Evolutionary conservation across 2,113 vertebrate species (phyloP).

Genomic region (Lycaon pictus): DNA sequence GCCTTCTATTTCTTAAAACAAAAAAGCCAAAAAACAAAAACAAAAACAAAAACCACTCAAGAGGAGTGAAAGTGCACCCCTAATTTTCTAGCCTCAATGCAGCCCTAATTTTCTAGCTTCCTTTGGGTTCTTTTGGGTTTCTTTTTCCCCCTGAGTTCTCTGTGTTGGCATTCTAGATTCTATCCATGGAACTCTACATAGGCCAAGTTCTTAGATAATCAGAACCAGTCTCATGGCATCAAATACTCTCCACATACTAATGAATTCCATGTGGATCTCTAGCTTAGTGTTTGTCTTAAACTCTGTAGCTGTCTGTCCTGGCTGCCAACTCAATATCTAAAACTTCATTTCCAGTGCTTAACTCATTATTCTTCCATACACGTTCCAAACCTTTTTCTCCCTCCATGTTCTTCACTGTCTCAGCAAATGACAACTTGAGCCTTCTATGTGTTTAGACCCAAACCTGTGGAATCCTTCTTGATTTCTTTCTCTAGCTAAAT

Average conservation of each 20-base stretch:
- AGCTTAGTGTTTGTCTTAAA: background rate
- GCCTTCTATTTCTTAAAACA: background rate
- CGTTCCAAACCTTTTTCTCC: background rate
- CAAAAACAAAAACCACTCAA: background rate
- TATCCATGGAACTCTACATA: background rate
- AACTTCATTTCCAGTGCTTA: background rate
- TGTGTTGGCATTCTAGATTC: background rate
- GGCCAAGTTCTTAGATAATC: background rate
- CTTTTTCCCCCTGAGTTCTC: background rate
- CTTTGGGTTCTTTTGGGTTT: background rate
- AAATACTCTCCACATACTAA: background rate
- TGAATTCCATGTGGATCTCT: background rate
- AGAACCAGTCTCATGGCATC: background rate
- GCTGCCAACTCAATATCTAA: background rate
- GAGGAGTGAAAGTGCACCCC: background rate
- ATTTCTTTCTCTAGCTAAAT: background rate
- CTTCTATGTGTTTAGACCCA: background rate
- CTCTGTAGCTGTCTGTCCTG: background rate
- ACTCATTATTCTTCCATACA: background rate
- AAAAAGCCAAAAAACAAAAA: too few relatives aligned
- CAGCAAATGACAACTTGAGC: background rate
- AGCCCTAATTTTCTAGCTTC: background rate
- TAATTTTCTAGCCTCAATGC: background rate
- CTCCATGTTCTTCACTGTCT: background rate
- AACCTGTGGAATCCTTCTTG: background rate